Evolutionary conservation across 2,888 invertebrate species (phyloP), one percentile per base, ranked within the genome.

Genomic region (Diogma glabrata): DNA sequence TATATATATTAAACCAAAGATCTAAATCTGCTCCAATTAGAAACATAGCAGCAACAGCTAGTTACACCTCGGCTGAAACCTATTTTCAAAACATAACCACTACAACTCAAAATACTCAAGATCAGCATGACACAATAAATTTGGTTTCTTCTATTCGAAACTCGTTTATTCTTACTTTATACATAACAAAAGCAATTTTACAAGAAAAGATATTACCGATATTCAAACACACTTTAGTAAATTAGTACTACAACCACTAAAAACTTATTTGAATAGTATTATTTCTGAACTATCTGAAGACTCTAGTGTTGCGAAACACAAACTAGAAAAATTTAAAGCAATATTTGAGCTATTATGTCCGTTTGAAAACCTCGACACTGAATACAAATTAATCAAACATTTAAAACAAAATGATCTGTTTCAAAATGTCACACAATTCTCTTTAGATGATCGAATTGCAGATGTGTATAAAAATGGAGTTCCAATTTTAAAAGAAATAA

Each of bases 401-500:
- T 20, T 49, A 36, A 33, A 49, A 49, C 14, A 49, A 12, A 8
- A 19, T 23, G 36, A 4, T 6, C 20, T 36, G 16, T 49, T 30
- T 17, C 17, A 22, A 17, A 36, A 22, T 12, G 12, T 20, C 9
- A 5, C 23, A 36, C 33, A 36, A 49, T 49, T 49, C 9, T 30
- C 19, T 26, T 23, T 49, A 23, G 20, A 49, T 22, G 17, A 33
- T 20, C n/a, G 10, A 49, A 23, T 49, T n/a, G 23, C 22, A 9
- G 33, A 49, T n/a, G 23, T 49, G 23, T n/a, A 33, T 14, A 20
- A 49, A 36, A 33, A 10, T 14, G 52, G 22, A 6, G 50, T 28
- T 43, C 53, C 52, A 9, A 47, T 53, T n/a, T 10, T 20, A 10
- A 33, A 52, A 10, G 52, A 55, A 56, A 52, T 43, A 49, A 49